Percentiles rank a stretch among this genome's conserved stretches.
Evolutionary conservation across 2,113 vertebrate species (phyloP).

Genomic region (Hiodon alosoides): DNA sequence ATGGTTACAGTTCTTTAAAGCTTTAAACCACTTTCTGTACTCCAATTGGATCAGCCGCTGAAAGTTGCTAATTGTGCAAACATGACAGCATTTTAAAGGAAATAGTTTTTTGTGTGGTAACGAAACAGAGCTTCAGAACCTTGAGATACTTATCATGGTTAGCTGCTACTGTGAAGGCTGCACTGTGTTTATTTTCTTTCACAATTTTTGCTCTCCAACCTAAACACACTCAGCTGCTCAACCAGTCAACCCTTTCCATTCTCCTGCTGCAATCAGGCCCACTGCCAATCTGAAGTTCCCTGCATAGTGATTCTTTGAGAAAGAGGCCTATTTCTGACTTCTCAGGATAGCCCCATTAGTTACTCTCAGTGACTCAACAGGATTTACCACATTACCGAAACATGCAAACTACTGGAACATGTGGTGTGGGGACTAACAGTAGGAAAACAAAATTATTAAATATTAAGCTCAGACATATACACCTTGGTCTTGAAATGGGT

Average conservation of each 20-base stretch:
- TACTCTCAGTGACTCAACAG: constrained; percentile 14
- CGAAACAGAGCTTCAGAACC: background rate
- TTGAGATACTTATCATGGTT: constrained; percentile 12
- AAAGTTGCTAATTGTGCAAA: too few relatives aligned
- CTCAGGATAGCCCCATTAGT: constrained; percentile 8
- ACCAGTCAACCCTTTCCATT: constrained; percentile 5
- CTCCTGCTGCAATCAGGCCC: constrained; percentile 23
- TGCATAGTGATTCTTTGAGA: background rate
- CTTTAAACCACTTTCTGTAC: too few relatives aligned
- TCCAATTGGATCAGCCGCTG: background rate
- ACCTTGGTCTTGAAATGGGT: background rate
- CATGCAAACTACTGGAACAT: background rate
- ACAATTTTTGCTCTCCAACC: background rate
- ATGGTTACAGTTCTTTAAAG: too few relatives aligned
- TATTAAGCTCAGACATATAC: background rate
- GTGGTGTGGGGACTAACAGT: background rate
- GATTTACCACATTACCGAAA: constrained; percentile 24
- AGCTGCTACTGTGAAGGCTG: constrained; percentile 5
- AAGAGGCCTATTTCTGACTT: constrained; percentile 12
- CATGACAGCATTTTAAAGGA: background rate
- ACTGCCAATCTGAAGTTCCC: constrained; percentile 13
- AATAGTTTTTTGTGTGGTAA: background rate
- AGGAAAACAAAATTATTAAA: background rate
- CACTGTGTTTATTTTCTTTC: constrained; percentile 10
- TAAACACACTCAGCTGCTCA: background rate